Conservation (phyloP, 2,113 vertebrate species). For the Scytalopus superciliaris region DNA sequence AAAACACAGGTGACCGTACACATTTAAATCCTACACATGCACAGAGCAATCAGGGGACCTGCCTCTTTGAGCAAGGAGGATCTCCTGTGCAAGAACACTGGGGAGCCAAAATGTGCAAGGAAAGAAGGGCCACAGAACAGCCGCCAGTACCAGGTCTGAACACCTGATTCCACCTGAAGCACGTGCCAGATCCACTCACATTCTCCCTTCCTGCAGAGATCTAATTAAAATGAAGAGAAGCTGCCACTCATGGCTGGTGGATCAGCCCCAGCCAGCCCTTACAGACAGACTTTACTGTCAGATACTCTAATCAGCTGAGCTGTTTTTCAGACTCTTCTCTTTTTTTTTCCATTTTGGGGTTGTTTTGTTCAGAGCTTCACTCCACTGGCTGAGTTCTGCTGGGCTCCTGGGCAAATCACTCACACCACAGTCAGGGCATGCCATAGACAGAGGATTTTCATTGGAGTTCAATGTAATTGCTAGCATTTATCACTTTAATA, state of each 20-base stretch:
- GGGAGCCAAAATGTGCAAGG: accelerated
- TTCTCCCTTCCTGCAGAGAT: neutral
- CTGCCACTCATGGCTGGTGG: accelerated
- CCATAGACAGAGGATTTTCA: slow-evolving; percentile 68
- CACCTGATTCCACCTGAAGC: neutral
- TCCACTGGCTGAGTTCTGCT: neutral
- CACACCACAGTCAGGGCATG: slow-evolving; percentile 16
- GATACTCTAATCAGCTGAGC: neutral
- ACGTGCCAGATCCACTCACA: neutral
- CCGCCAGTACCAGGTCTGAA: neutral
- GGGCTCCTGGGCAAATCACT: slow-evolving; percentile 53
- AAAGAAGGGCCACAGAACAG: accelerated
- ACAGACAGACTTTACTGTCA: neutral
- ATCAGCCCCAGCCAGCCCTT: neutral
- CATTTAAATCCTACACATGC: neutral
- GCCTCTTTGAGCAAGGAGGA: accelerated
- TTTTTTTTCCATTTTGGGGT: neutral
- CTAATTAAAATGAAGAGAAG: neutral
- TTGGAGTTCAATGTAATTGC: slow-evolving; percentile 74
- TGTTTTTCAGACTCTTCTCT: neutral
- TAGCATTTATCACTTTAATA: slow-evolving; percentile 80
- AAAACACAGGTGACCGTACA: accelerated
- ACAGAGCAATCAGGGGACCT: neutral
- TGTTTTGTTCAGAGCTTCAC: neutral
- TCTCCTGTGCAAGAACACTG: accelerated